Percentiles rank a stretch among this genome's conserved stretches.
phyloP scores from a whole-genome alignment of 2,797 vertebrate species.

The Vultur gryphus region DNA sequence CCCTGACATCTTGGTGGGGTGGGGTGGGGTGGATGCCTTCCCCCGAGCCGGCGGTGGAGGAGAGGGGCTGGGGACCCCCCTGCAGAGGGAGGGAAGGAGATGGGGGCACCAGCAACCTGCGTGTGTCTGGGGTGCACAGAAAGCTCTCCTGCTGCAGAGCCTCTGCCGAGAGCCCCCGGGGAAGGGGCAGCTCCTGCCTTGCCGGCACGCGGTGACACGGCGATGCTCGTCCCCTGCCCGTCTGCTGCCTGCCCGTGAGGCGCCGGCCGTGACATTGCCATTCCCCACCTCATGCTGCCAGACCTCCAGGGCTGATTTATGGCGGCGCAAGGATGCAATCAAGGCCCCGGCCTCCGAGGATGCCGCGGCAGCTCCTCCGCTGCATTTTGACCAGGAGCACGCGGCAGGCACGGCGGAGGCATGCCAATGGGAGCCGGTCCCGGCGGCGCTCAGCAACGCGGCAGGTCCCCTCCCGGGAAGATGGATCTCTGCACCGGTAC shows the following conservation, averaged over 20 bases:
- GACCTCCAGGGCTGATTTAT: neutral
- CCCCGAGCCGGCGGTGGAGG: neutral
- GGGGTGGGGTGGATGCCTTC: neutral
- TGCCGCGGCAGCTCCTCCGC: neutral
- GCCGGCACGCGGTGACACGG: rapidly evolving
- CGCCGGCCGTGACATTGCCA: neutral
- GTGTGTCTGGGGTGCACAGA: neutral
- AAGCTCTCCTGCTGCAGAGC: neutral
- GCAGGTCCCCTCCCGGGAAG: neutral
- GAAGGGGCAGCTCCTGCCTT: neutral
- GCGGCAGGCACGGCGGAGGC: neutral
- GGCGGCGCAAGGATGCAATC: neutral
- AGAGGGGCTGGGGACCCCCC: neutral
- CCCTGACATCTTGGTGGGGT: neutral
- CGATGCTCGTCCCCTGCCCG: neutral
- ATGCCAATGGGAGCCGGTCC: neutral
- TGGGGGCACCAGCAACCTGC: neutral
- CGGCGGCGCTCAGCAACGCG: rapidly evolving
- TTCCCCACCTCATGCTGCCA: neutral
- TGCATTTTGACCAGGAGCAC: neutral
- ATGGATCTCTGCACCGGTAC: neutral
- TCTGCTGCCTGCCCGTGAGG: neutral
- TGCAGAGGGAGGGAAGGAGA: neutral
- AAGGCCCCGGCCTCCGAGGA: neutral
- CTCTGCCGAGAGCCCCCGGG: rapidly evolving